A percentile compares a stretch with the other conserved stretches of the same genome.
phyloP scores from a whole-genome alignment of 2,797 vertebrate species.

The Sebastes hopkinsi region DNA sequence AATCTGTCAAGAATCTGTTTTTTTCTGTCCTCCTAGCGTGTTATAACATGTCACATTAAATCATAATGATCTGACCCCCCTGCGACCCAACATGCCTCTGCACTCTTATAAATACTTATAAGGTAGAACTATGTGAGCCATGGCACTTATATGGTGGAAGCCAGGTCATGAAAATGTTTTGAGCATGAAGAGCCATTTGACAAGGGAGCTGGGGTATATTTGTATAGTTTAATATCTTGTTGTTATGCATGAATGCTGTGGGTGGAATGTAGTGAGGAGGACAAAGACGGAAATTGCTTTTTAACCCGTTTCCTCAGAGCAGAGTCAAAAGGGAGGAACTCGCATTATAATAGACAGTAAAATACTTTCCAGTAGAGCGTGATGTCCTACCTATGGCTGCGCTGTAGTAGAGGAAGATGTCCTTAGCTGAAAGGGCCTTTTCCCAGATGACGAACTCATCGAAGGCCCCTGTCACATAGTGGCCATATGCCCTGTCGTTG shows the following conservation, averaged over 20 bases:
- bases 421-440: slow-evolving; percentile 84
- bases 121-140: slow-evolving; percentile 69
- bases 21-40: slow-evolving; percentile 1
- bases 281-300: slow-evolving; percentile 65
- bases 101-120: slow-evolving; percentile 65
- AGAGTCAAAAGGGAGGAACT: slow-evolving; percentile 26
- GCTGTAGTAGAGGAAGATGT: slow-evolving; percentile 89
- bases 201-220: slow-evolving; percentile 27
- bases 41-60: slow-evolving; percentile 60
- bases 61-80: slow-evolving; percentile 50
- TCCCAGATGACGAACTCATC: slow-evolving; percentile 99
- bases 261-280: slow-evolving; percentile 55
- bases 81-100: slow-evolving; percentile 37
- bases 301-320: slow-evolving; percentile 58
- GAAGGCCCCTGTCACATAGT: slow-evolving; percentile 86
- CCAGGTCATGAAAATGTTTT: slow-evolving; percentile 43
- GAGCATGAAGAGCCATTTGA: slow-evolving; percentile 31
- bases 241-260: slow-evolving; percentile 55
- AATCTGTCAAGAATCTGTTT: slow-evolving; percentile 15
- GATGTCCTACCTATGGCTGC: slow-evolving; percentile 87
- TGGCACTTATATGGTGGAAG: slow-evolving; percentile 29
- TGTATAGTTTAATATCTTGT: slow-evolving; percentile 42
- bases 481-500: slow-evolving; percentile 70
- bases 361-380: slow-evolving; percentile 23
- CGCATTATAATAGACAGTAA: slow-evolving; percentile 48